These are phyloP conservation scores for Crotalus helleri DNA, from an alignment of 2,113 vertebrate genomes.

Conservation along the genomic window DNA sequence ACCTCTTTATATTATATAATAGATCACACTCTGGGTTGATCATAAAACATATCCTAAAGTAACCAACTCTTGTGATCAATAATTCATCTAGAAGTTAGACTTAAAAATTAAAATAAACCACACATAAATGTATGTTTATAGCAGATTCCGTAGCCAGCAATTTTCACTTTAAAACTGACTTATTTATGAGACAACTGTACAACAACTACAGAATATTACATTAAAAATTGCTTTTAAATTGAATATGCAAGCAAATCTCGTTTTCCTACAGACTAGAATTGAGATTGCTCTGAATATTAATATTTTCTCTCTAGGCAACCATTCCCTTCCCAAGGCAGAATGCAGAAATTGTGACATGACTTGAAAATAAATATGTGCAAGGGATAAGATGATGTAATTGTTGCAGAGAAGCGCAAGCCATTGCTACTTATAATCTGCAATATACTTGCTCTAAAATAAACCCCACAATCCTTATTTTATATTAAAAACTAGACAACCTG, in stretches of 20 bases:
- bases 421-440: neutral
- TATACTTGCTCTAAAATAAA: neutral
- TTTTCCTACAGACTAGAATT: neutral
- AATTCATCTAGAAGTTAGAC: neutral
- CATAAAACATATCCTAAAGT: neutral
- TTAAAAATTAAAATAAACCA: neutral
- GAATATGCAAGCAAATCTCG: neutral
- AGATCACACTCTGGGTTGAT: neutral
- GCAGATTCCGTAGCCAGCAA: neutral
- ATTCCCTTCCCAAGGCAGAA: neutral
- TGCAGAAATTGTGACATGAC: neutral
- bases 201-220: neutral
- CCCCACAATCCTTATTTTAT: neutral
- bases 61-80: neutral
- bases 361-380: neutral
- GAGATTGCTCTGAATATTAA: neutral
- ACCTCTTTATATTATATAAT: neutral
- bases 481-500: neutral
- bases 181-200: neutral
- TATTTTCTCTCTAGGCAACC: neutral
- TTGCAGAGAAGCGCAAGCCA: neutral
- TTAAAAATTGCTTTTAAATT: neutral
- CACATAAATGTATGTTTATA: neutral
- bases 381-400: neutral
- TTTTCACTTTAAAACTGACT: neutral